Base-by-base conservation (phyloP, 2,113 vertebrate genomes). In the Catharus bicknelli region DNA sequence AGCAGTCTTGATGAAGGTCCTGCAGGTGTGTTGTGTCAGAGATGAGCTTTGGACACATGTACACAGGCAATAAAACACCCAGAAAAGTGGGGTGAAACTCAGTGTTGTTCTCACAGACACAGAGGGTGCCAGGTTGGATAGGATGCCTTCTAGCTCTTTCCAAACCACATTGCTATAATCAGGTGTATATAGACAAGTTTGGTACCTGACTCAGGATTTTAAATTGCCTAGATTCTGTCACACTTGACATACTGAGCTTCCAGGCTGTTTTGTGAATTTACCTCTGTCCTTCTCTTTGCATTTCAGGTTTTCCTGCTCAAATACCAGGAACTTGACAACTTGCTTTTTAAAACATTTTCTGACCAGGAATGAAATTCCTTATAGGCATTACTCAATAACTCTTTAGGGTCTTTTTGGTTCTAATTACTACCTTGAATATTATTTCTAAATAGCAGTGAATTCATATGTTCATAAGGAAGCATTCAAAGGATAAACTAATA, bases 1-100 rank as follows among this genome's bases (percentile, higher is more conserved):
- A 63, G 48, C 26, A 48, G 30, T 19, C 19, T 83, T 55, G 51
- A 48, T 29, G 16, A 48, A 74, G 10, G 4, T 48, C 67, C 30
- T 26, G 26, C 48, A 83, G 34, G 11, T 72, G 7, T 40, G 21
- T 27, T 0, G 0, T 53, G 34, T 18, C 62, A 72, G 38, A 72
- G 2, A 6, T 14, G 22, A 14, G 16, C 22, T 12, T 34, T 54
- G 34, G 19, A 76, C 19, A 34, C 2, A 27, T 3, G 3, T 15
- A 54, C 29, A 21, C 4, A 27, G 32, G 11, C 16, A 83, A 19
- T 7, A 15, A 30, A 79, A 29, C 30, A 68, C 15, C 4, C 15
- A 53, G 26, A 16, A 76, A 54, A 10, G 10, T 22, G 7, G 13
- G 10, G 16, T 7, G 12, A 64, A 88, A 68, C 17, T 83, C 34